Base-by-base conservation (phyloP, 2,797 vertebrate genomes). In the Sebastiscus tertius region DNA sequence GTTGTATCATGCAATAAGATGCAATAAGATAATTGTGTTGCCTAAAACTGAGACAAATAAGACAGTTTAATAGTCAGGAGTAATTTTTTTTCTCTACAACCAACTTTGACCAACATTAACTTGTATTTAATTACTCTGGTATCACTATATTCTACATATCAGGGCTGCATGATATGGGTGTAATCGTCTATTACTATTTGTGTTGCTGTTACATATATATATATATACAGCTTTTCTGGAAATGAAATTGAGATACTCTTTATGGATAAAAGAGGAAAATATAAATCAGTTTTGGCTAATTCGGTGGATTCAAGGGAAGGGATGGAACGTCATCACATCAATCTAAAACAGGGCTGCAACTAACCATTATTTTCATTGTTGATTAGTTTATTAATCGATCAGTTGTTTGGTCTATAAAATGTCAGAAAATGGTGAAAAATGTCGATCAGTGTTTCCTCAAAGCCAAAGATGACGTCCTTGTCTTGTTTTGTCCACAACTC, bases 321-420 rank as follows among this genome's bases (percentile, higher is more conserved):
- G 0, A 2, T 39, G 1, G 0, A 39, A 39, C 12, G 13, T 39
- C 5, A 0, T 39, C 5, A 39, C 36, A 39, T 39, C 36, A 39
- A 14, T 39, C 36, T 6, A 39, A 39, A 39, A 39, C 36, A 39
- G 1, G 36, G 36, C 0, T 39, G 36, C 12, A 39, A 39, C 12
- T 39, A 39, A 14, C 5, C 2, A 39, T 39, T 39, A 39, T 39
- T 39, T 39, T 39, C 36, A 39, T 39, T 39, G 36, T 39, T 39
- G 5, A 39, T 39, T 39, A 39, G 36, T 39, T 39, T 39, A 39
- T 39, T 39, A 39, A 39, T 39, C 36, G 36, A 6, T 39, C 0
- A 39, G 0, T 13, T 39, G 12, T 39, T 39, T 36, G 11, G 1
- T 36, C 34, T 36, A 36, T 36, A 36, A 36, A 36, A 36, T 36